Evolutionary conservation across 2,888 invertebrate genomes (phyloP), one percentile per base, ranked within the genome.

Genomic region (Meiosimyza platycephala): DNA sequence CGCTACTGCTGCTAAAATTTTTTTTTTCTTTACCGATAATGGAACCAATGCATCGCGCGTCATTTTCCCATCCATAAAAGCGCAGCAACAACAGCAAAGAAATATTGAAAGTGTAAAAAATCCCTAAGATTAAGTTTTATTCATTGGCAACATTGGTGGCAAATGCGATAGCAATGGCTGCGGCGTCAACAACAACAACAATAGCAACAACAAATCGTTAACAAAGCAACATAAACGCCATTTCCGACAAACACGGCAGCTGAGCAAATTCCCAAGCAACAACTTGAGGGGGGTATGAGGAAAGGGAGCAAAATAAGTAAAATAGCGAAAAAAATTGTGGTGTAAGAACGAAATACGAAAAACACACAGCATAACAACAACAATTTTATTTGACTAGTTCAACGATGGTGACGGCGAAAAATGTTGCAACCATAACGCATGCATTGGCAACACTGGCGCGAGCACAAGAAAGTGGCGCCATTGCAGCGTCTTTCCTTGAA

Each of bases 121-220:
- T 82, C 83, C 77, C 78, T 75, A 80, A 82, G 81, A 82, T 83
- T 83, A 83, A 82, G 81, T 82, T 80, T 82, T 81, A 80, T 84
- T 80, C 73, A 75, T 73, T 71, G 67, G 65, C 74, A 76, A 28
- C 75, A 74, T 72, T 64, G 72, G 68, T 28, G 15, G 22, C 57
- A 57, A 57, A 11, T 18, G 28, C 64, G 50, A 51, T 16, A 51
- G 18, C 50, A 12, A 13, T 51, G 50, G 51, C 51, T 15, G 18
- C 50, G 47, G 50, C 72, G 40, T 12, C 71, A 66, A 9, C 33
- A n/a, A 55, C 71, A 72, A 48, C 68, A 68, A 52, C 79, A 81
- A 77, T 72, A 74, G 57, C 76, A 66, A 48, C 67, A 72, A 47
- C 55, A 66, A 66, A 40, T 66, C 65, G 72, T 79, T 79, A 76